These are phyloP conservation scores for Gymnopithys bicolor DNA, from an alignment of 2,797 vertebrate genomes.

Conservation along the genomic window DNA sequence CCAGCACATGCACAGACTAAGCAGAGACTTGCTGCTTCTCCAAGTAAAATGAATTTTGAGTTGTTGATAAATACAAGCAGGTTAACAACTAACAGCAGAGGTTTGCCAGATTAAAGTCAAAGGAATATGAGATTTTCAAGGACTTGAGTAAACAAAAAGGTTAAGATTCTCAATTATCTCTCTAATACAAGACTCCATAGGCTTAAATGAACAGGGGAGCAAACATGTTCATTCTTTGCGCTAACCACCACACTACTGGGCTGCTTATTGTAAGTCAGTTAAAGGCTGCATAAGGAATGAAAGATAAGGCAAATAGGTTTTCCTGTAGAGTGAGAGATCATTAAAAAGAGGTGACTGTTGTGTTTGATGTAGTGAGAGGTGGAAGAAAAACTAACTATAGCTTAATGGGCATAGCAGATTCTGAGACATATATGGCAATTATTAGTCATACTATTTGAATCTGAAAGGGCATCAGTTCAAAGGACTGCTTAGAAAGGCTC, in stretches of 20 bases:
- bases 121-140: constrained; percentile 68
- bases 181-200: constrained; percentile 62
- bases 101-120: constrained; percentile 70
- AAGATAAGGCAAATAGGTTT: constrained; percentile 59
- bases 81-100: constrained; percentile 69
- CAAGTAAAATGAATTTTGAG: constrained; percentile 6
- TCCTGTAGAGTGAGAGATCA: constrained; percentile 13
- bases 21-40: constrained; percentile 19
- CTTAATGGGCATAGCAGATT: constrained; percentile 22
- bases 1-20: not conserved
- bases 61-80: constrained; percentile 66
- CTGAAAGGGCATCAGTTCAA: not conserved
- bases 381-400: not conserved
- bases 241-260: not conserved
- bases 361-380: constrained; percentile 4
- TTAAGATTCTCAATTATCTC: constrained; percentile 62
- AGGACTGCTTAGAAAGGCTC: constrained; percentile 5
- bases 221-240: not conserved
- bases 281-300: constrained; percentile 46
- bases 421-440: constrained; percentile 13
- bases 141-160: constrained; percentile 63
- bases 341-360: constrained; percentile 24
- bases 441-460: constrained; percentile 46
- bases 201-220: constrained; percentile 64
- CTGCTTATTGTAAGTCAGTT: constrained; percentile 26